phyloP scores from a whole-genome alignment of 2,888 invertebrate species.

The Pinctada fucata region DNA sequence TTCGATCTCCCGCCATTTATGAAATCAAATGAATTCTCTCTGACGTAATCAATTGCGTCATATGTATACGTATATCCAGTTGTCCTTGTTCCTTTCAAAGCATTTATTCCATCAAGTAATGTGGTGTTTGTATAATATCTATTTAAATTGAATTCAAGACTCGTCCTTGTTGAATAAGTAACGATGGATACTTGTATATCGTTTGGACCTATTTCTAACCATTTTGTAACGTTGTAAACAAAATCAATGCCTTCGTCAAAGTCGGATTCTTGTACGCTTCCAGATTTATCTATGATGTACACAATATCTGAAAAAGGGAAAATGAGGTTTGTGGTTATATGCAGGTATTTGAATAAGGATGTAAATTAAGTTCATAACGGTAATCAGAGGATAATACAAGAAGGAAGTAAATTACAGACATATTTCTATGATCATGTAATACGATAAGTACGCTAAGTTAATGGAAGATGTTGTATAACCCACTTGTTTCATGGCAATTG shows the following conservation, averaged over 20 bases:
- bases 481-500: too few species aligned
- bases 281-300: constrained; percentile 26
- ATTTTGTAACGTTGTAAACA: constrained; percentile 32
- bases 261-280: constrained; percentile 20
- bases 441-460: too few species aligned
- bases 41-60: constrained; percentile 24
- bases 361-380: too few species aligned
- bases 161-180: background rate
- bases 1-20: constrained; percentile 22
- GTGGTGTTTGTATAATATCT: constrained; percentile 7
- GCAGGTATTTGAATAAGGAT: too few species aligned
- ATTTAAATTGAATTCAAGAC: constrained; percentile 14
- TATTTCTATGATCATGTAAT: too few species aligned
- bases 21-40: constrained; percentile 16
- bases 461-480: too few species aligned
- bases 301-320: constrained; percentile 26
- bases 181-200: constrained; percentile 28
- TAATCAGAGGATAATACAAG: too few species aligned
- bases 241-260: constrained; percentile 29
- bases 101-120: constrained; percentile 13
- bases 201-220: constrained; percentile 23
- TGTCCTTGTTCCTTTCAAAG: constrained; percentile 1
- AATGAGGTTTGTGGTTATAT: too few species aligned
- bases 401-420: too few species aligned
- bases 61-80: constrained; percentile 21